phyloP scores from a whole-genome alignment of 2,113 vertebrate species.

The Romanogobio albipinnatus region DNA sequence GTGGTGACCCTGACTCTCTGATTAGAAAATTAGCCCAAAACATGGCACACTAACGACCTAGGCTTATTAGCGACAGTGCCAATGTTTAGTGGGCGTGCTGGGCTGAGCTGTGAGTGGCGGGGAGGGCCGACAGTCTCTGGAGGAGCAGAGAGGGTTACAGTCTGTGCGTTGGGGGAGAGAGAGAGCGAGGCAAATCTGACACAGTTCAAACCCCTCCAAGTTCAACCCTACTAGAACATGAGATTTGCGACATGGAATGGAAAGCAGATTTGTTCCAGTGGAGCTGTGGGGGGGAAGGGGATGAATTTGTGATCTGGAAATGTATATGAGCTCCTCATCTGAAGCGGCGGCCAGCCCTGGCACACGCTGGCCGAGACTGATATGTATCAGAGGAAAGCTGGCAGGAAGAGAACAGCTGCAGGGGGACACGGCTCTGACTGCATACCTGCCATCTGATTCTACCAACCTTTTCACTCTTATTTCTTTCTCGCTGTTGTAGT shows the following conservation, averaged over 20 bases:
- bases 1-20: constrained; percentile 51
- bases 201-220: constrained; percentile 47
- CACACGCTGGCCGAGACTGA: constrained; percentile 52
- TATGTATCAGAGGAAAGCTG: constrained; percentile 54
- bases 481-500: constrained; percentile 47
- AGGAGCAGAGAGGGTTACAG: constrained; percentile 14
- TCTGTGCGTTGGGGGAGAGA: not conserved
- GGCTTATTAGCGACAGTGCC: constrained; percentile 50
- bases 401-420: constrained; percentile 48
- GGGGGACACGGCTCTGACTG: constrained; percentile 27
- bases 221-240: constrained; percentile 54
- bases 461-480: constrained; percentile 20
- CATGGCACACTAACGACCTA: constrained; percentile 62
- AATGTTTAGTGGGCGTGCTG: constrained; percentile 50
- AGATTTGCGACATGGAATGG: constrained; percentile 54
- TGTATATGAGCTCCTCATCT: constrained; percentile 49
- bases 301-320: constrained; percentile 49
- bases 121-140: constrained; percentile 1
- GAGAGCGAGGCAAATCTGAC: constrained; percentile 24
- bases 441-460: constrained; percentile 40
- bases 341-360: not conserved
- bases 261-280: constrained; percentile 64
- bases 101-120: constrained; percentile 32
- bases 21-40: constrained; percentile 61
- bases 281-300: constrained; percentile 35